phyloP scores from a whole-genome alignment of 2,888 invertebrate genomes.

The Masnerella sp. region DNA sequence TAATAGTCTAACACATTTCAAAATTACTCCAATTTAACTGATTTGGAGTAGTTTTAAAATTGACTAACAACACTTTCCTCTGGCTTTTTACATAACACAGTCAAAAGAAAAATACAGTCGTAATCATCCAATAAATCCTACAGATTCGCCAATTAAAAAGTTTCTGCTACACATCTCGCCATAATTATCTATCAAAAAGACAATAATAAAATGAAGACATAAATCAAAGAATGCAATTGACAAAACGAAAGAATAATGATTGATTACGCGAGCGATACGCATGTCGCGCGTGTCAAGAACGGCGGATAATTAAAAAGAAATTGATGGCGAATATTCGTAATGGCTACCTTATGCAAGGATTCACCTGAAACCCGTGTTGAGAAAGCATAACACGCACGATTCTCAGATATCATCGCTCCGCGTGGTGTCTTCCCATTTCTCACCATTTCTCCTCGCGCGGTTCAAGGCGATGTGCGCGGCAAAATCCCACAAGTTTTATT shows the following conservation, averaged over 20 bases:
- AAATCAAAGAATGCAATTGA: not conserved
- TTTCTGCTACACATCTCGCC: too few species aligned
- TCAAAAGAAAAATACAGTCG: too few species aligned
- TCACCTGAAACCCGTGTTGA: slow-evolving; percentile 67
- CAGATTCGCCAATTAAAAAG: too few species aligned
- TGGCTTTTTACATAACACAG: too few species aligned
- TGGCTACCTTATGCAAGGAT: slow-evolving; percentile 66
- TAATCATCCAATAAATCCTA: too few species aligned
- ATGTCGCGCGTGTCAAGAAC: slow-evolving; percentile 22
- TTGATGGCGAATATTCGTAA: slow-evolving; percentile 59
- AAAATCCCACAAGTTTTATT: slow-evolving; percentile 12
- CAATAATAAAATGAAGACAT: not conserved
- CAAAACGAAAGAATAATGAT: slow-evolving; percentile 3
- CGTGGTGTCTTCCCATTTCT: slow-evolving; percentile 39
- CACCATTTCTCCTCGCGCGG: slow-evolving; percentile 51
- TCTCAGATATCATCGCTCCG: slow-evolving; percentile 56
- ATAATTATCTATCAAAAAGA: not conserved
- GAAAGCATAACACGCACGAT: slow-evolving; percentile 73
- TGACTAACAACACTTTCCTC: too few species aligned
- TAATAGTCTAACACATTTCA: too few species aligned
- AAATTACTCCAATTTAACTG: too few species aligned
- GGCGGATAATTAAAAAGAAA: slow-evolving; percentile 61
- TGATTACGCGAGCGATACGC: slow-evolving; percentile 8
- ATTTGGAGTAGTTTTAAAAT: too few species aligned
- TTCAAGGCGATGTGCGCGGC: slow-evolving; percentile 22